These are phyloP conservation scores for Andrena camellia DNA, from an alignment of 2,888 invertebrate species.

Conservation along the genomic window DNA sequence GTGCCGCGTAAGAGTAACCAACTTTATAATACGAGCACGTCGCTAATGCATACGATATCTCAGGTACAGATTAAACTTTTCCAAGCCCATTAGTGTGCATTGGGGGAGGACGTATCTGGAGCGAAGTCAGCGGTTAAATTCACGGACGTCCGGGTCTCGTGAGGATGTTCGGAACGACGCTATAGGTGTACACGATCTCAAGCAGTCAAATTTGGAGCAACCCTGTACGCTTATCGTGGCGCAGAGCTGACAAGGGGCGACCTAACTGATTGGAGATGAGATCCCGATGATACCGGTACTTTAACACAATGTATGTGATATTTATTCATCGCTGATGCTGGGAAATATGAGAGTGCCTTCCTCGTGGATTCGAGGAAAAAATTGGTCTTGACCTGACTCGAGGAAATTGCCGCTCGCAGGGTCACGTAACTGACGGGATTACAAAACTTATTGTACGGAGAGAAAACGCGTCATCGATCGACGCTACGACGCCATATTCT, in stretches of 20 bases:
- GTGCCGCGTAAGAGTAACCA: constrained; percentile 46
- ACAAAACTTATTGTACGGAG: constrained; percentile 71
- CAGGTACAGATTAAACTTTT: constrained; percentile 63
- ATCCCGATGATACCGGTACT: constrained; percentile 8
- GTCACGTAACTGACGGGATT: constrained; percentile 72
- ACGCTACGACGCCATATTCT: constrained; percentile 20
- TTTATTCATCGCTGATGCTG: constrained; percentile 15
- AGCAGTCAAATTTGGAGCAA: constrained; percentile 20
- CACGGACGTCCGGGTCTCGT: constrained; percentile 63
- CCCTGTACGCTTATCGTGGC: not conserved
- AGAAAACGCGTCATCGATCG: constrained; percentile 63
- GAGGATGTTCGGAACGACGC: constrained; percentile 52
- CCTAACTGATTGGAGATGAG: constrained; percentile 43
- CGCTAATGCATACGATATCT: constrained; percentile 59
- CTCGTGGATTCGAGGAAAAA: constrained; percentile 43
- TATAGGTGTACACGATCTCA: constrained; percentile 47
- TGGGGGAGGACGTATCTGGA: constrained; percentile 50
- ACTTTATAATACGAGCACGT: constrained; percentile 48
- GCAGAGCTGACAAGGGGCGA: not conserved
- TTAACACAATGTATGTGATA: not conserved
- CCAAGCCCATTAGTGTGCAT: constrained; percentile 65
- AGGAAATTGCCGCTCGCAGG: constrained; percentile 74
- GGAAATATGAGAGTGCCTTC: not conserved
- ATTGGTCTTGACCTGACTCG: constrained; percentile 41
- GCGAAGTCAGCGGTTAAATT: constrained; percentile 72